These are phyloP conservation scores for Hyles euphorbiae DNA, from an alignment of 1,140 invertebrate genomes.

Conservation along the genomic window DNA sequence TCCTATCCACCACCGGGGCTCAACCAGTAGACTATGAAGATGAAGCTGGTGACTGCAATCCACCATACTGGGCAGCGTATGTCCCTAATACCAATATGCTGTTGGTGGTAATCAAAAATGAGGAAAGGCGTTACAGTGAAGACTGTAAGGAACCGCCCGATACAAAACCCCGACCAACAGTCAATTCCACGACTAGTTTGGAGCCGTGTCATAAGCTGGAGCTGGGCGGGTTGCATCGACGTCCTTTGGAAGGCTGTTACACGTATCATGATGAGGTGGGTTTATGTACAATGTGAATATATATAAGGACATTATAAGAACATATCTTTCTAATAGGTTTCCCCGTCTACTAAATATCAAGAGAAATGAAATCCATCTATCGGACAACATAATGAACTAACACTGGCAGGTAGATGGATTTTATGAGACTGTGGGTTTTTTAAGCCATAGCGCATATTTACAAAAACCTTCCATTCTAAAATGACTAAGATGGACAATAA, in stretches of 20 bases:
- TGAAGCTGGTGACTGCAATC: conserved; percentile 38
- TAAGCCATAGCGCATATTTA: no score
- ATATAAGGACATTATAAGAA: neutral
- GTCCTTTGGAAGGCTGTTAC: conserved; percentile 83
- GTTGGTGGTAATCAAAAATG: conserved; percentile 83
- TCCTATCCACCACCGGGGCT: conserved; percentile 70
- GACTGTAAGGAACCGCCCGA: conserved; percentile 55
- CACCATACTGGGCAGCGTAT: conserved; percentile 80
- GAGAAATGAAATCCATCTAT: no score
- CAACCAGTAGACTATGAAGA: conserved; percentile 47
- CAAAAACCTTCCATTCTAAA: no score
- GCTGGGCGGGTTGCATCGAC: conserved; percentile 80
- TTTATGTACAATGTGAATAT: neutral
- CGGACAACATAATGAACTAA: no score
- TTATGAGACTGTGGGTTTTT: no score
- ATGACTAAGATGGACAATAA: no score
- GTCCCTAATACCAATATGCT: conserved; percentile 85
- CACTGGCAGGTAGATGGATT: no score
- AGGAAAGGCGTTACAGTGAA: conserved; percentile 35
- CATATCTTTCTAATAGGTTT: no score
- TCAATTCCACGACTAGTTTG: conserved; percentile 59
- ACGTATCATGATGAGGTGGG: conserved; percentile 82
- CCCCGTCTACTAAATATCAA: no score
- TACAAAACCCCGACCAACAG: conserved; percentile 56
- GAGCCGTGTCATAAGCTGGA: conserved; percentile 85